These are phyloP conservation scores for Drosophila tanythrix DNA, from an alignment of 2,888 invertebrate genomes.

Conservation along the genomic window DNA sequence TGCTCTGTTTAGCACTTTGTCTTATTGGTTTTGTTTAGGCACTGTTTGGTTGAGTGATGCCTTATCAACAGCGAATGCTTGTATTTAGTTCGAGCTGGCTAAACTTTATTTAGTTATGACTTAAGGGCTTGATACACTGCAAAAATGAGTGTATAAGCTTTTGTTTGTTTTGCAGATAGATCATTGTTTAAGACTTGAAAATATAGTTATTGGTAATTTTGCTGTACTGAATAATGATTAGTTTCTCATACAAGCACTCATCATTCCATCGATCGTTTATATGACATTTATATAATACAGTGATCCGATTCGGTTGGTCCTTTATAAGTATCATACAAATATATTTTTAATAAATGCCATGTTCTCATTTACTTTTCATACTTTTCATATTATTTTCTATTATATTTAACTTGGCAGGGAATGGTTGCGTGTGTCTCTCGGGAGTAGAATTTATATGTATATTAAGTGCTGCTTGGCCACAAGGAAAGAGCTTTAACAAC, in stretches of 20 bases:
- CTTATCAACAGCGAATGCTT: slow-evolving; percentile 3
- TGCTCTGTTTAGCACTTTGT: slow-evolving; percentile 5
- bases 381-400: too few species aligned
- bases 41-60: slow-evolving; percentile 10
- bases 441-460: background rate
- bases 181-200: background rate
- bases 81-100: background rate
- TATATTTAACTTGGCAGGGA: background rate
- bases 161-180: background rate
- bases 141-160: background rate
- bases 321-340: too few species aligned
- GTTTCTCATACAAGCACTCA: background rate
- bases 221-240: background rate
- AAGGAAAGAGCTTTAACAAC: slow-evolving; percentile 27
- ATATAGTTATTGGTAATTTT: background rate
- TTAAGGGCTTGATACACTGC: background rate
- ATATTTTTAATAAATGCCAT: too few species aligned
- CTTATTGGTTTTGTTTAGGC: slow-evolving; percentile 9
- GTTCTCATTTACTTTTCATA: too few species aligned
- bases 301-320: background rate
- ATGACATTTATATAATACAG: background rate
- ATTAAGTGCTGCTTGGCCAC: slow-evolving; percentile 16
- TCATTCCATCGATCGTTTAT: background rate
- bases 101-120: background rate
- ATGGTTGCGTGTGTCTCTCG: slow-evolving; percentile 4